phyloP scores from a whole-genome alignment of 2,113 vertebrate genomes.

The Synodontis membranacea region DNA sequence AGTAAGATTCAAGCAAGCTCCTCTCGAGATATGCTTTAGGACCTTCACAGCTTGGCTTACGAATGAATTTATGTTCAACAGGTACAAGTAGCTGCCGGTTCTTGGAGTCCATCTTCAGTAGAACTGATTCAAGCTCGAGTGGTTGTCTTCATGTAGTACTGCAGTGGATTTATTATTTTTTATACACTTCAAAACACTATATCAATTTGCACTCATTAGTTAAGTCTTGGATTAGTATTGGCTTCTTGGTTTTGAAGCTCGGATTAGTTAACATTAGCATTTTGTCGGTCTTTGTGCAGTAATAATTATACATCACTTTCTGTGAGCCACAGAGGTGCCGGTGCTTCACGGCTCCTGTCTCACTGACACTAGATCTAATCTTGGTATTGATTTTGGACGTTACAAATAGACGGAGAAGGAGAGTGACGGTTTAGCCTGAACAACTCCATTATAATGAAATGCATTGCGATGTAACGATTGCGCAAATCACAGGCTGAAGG shows the following conservation, averaged over 20 bases:
- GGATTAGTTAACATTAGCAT: constrained; percentile 13
- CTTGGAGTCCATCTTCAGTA: neutral
- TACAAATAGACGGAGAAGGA: neutral
- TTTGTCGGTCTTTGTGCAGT: neutral
- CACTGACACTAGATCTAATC: constrained; percentile 9
- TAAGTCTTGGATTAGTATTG: neutral
- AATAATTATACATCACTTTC: constrained; percentile 4
- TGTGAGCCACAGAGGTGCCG: constrained; percentile 8
- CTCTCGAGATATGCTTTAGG: neutral
- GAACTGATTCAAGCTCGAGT: neutral
- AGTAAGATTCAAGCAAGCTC: neutral
- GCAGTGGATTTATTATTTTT: neutral
- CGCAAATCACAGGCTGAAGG: constrained; percentile 15
- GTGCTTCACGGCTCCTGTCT: neutral
- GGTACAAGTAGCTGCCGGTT: neutral
- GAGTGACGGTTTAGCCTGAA: constrained; percentile 20
- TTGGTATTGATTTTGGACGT: constrained; percentile 26
- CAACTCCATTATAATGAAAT: neutral
- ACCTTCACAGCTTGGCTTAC: neutral
- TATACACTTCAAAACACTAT: neutral
- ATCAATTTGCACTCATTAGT: neutral
- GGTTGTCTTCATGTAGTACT: too few relatives aligned
- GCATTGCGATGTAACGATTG: neutral
- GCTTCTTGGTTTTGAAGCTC: neutral
- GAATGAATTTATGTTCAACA: neutral